A percentile compares a stretch with the other conserved stretches of the same genome.
Conservation (phyloP, 2,113 vertebrate genomes). For the Salvelinus fontinalis region DNA sequence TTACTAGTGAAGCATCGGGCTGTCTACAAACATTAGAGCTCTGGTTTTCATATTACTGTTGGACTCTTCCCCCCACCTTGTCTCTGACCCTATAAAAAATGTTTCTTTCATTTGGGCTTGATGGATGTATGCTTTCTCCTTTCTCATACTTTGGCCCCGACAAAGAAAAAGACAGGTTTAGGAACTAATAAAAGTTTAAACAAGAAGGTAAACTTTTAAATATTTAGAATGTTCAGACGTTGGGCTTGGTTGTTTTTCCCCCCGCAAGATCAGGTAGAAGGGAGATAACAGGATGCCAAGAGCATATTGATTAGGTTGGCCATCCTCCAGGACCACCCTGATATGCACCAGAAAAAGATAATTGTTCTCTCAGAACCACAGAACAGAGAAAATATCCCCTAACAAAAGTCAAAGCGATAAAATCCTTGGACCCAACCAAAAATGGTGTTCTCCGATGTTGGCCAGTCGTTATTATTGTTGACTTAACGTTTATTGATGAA, state of each 20-base stretch:
- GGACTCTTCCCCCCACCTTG: background rate
- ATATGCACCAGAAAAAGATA: too few species aligned
- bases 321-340: background rate
- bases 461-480: too few species aligned
- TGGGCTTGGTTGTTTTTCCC: background rate
- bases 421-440: too few species aligned
- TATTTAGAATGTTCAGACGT: constrained; percentile 10
- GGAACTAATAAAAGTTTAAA: constrained; percentile 22
- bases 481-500: too few species aligned
- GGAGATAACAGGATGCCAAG: constrained; percentile 22
- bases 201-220: constrained; percentile 25
- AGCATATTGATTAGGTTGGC: constrained; percentile 12
- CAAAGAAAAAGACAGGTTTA: constrained; percentile 22
- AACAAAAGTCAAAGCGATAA: too few species aligned
- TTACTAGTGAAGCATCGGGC: constrained; percentile 10
- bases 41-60: constrained; percentile 9
- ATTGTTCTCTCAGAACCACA: too few species aligned
- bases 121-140: constrained; percentile 5
- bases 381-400: too few species aligned
- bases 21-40: constrained; percentile 14
- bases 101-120: too few species aligned
- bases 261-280: constrained; percentile 4
- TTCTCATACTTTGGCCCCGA: constrained; percentile 4
- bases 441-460: too few species aligned
- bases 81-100: too few species aligned